A percentile compares a stretch with the other conserved stretches of the same genome.
Conservation (phyloP, 92 coral and sea anemone genomes). For the Epizoanthus stellaris region DNA sequence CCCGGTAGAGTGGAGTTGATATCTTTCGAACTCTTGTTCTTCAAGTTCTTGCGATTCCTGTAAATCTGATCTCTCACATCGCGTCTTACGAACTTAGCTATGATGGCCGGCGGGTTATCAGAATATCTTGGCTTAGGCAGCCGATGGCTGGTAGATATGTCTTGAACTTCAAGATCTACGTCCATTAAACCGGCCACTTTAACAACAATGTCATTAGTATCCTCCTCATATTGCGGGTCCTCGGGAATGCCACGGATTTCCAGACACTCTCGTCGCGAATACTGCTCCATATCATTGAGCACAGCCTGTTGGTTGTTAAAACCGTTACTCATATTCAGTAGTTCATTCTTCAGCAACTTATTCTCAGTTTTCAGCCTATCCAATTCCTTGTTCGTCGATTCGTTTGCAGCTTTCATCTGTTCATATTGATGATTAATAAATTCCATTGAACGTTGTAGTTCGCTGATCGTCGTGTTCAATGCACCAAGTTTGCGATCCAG, state of each 20-base stretch:
- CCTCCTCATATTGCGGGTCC: constrained; percentile 4
- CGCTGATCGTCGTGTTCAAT: constrained; percentile 1
- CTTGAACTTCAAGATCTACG: not conserved
- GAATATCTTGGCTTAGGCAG: constrained; percentile 17
- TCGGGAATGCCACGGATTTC: constrained; percentile 14
- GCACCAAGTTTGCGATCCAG: constrained; percentile 1
- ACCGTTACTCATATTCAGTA: constrained; percentile 2
- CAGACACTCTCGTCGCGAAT: constrained; percentile 23
- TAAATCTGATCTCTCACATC: not conserved
- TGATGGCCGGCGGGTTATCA: not conserved
- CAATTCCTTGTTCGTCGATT: not conserved
- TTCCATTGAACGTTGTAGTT: constrained; percentile 22
- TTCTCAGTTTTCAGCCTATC: constrained; percentile 14
- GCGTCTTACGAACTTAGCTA: not conserved
- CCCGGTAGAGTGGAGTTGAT: not conserved
- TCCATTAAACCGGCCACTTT: constrained; percentile 22
- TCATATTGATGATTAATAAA: not conserved
- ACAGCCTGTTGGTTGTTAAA: not conserved
- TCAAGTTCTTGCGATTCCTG: not conserved
- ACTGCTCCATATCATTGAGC: constrained; percentile 7
- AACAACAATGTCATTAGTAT: constrained; percentile 5
- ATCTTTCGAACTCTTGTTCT: not conserved
- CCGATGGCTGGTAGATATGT: constrained; percentile 6
- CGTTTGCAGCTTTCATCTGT: constrained; percentile 5
- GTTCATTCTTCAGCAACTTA: constrained; percentile 21